Evolutionary conservation across 2,888 invertebrate genomes (phyloP).

Genomic region (Tetheella fluctuosa): DNA sequence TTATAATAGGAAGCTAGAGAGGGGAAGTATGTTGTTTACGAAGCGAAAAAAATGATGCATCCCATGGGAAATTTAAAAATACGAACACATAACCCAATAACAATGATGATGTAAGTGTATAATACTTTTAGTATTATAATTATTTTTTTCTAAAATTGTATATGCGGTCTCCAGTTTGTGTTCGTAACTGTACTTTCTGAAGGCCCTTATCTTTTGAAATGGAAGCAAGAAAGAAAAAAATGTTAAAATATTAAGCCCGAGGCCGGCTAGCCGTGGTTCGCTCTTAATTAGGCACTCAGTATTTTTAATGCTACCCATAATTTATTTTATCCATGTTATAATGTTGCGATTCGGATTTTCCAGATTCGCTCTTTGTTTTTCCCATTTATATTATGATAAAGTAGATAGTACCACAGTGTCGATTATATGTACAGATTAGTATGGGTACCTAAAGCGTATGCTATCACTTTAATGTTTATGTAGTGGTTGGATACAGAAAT

Average conservation of each 20-base stretch:
- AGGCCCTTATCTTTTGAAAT: conserved; percentile 21
- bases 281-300: conserved; percentile 50
- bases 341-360: conserved; percentile 25
- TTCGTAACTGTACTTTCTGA: conserved; percentile 9
- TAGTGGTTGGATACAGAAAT: no score
- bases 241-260: conserved; percentile 38
- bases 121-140: not conserved
- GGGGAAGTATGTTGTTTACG: no score
- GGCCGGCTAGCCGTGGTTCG: conserved; percentile 36
- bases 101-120: not conserved
- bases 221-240: conserved; percentile 37
- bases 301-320: conserved; percentile 41
- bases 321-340: conserved; percentile 40
- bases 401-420: not conserved
- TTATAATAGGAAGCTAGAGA: no score
- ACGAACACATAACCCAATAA: not conserved
- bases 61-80: no score
- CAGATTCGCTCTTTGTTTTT: not conserved
- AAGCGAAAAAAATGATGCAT: no score
- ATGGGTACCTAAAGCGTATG: no score
- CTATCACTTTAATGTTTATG: no score
- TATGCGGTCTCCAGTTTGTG: not conserved
- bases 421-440: not conserved
- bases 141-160: not conserved
- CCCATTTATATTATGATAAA: not conserved